Percentiles rank a stretch among this genome's conserved stretches.
Evolutionary conservation across 2,113 vertebrate genomes (phyloP).

Genomic region (Siphamia tubifer): DNA sequence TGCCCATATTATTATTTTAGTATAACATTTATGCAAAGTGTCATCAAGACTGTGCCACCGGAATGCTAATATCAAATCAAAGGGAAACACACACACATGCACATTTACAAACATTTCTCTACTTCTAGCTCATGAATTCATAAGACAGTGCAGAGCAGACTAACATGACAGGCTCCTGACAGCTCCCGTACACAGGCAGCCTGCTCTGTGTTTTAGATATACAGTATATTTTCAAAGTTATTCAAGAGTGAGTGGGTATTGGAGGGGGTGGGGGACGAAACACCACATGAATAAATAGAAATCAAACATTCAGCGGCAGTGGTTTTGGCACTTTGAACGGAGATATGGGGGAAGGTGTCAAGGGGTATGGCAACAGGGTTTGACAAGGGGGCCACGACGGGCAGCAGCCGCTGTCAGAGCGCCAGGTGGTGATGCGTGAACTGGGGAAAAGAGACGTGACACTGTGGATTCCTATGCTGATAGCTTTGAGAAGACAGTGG

Average conservation of each 20-base stretch:
- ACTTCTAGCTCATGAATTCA: constrained; percentile 71
- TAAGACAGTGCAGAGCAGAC: constrained; percentile 52
- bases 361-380: constrained; percentile 55
- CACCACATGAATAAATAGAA: constrained; percentile 72
- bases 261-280: constrained; percentile 28
- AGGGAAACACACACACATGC: constrained; percentile 26
- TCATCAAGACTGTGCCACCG: constrained; percentile 12
- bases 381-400: constrained; percentile 60
- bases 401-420: constrained; percentile 70
- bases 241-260: constrained; percentile 28
- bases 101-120: constrained; percentile 34
- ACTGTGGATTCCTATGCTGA: constrained; percentile 14
- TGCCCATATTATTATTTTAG: not conserved
- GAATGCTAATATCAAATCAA: constrained; percentile 38
- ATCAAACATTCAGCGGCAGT: constrained; percentile 55
- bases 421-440: constrained; percentile 77
- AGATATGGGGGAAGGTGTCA: constrained; percentile 61
- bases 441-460: constrained; percentile 37
- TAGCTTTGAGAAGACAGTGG: constrained; percentile 30
- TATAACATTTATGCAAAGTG: not conserved
- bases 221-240: constrained; percentile 61
- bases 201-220: constrained; percentile 59
- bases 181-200: constrained; percentile 64
- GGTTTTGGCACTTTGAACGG: constrained; percentile 62
- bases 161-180: constrained; percentile 74